Evolutionary conservation across 37 sponge, comb jelly and placozoan genomes (phyloP), one percentile per base, ranked within the genome.

Genomic region (Halisarca cf. caerulea): DNA sequence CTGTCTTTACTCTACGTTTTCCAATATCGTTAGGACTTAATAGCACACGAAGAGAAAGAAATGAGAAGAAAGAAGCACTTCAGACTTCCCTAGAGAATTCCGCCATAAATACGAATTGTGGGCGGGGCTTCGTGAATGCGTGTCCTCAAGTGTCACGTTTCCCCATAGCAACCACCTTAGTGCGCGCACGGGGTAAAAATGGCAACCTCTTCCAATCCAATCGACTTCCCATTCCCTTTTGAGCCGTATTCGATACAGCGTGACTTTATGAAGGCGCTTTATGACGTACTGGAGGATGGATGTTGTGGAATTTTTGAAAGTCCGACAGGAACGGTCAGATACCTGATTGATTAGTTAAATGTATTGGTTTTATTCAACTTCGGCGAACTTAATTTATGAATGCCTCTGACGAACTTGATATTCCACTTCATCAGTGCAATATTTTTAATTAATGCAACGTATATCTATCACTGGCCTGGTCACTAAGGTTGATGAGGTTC

Each of bases 251-350:
- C 39, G 40, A 93, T 99, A 18, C 99, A 99, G 81, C 68, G 43
- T 30, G 87, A 91, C 23, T 99, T 99, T 75, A 99, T 99, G 99
- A 87, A 77, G 27, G 59, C 82, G 11, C 85, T 99, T 3, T 99
- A 99, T 36, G 1, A 17, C 0, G 66, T 90, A 0, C 38, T 99
- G 70, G 96, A 99, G 60, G 84, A 92, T 40, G 95, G 96, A 0
- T 66, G 78, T 28, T 82, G 95, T 37, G 99, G 99, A 45, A 92
- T 99, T 32, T 97, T 99, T 40, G 99, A 99, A 85, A 99, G 99
- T 59, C 99, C 97, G n/a, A 99, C 99, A n/a, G 99, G 99, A 85
- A 99, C 99, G 27, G 98, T 94, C 66, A 53, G 83, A n/a, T n/a
- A n/a, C n/a, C n/a, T n/a, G n/a, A n/a, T n/a, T n/a, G n/a, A n/a